Conservation (phyloP, 1,140 invertebrate genomes). For the Zaprionus gabonicus region DNA sequence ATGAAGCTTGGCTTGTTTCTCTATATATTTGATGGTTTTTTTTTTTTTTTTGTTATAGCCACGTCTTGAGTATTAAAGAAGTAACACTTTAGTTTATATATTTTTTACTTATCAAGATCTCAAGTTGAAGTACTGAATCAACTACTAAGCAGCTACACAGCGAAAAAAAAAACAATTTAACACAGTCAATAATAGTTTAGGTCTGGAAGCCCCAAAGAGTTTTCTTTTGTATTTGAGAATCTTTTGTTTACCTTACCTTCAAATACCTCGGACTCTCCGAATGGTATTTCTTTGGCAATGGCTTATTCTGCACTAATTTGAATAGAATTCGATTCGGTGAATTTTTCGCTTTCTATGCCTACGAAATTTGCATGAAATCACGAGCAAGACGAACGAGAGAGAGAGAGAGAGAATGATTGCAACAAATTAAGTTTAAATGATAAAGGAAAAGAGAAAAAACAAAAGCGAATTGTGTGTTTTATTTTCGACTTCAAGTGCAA, state of each 20-base stretch:
- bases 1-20: constrained; percentile 17
- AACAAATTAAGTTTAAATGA: constrained; percentile 53
- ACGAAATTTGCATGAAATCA: constrained; percentile 19
- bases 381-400: neutral
- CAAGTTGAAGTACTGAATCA: neutral
- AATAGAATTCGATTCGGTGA: constrained; percentile 5
- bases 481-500: constrained; percentile 74
- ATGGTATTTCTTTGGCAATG: constrained; percentile 4
- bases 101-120: neutral
- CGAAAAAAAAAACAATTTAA: too few species aligned
- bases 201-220: neutral
- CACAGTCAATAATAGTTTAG: neutral
- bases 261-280: neutral
- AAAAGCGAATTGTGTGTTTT: constrained; percentile 45
- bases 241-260: neutral
- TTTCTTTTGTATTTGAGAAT: neutral
- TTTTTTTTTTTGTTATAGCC: neutral
- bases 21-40: constrained; percentile 18
- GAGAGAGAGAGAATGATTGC: constrained; percentile 10
- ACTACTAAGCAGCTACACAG: neutral
- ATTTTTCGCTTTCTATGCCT: constrained; percentile 24
- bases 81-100: neutral
- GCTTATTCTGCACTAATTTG: constrained; percentile 16
- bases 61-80: neutral
- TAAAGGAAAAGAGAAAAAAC: constrained; percentile 21